Evolutionary conservation across 2,888 invertebrate species (phyloP), one percentile per base, ranked within the genome.

Genomic region (Exocentrus adspersus): DNA sequence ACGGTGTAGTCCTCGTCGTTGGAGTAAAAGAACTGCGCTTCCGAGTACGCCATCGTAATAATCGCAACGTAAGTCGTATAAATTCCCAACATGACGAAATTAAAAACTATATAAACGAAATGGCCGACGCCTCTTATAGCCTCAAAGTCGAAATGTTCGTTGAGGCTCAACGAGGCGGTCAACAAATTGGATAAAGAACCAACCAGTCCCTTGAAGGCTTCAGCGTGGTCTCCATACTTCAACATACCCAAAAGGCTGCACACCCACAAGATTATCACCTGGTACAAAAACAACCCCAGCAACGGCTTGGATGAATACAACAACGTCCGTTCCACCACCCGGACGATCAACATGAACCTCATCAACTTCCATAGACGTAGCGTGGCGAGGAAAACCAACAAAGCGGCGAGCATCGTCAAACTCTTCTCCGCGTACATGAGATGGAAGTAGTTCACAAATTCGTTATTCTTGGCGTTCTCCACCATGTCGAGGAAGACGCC

Each of bases 361-460:
- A 79, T 62, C 42, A 79, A 60, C 46, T 75, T 77, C 79, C 78
- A 79, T 0, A 79, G 56, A 6, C 78, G 72, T 5, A 78, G 56
- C 2, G 78, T 79, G 2, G 78, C 74, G 9, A 78, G 50, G 58
- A 75, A 73, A 7, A 79, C 72, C 32, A 79, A 62, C 28, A 69
- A 7, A 9, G 75, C 75, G 0, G 72, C 72, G 14, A 76, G 51
- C 0, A 71, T 24, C 0, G 73, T 76, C 10, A 78, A 59, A 10
- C 64, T 42, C 7, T 60, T 64, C 17, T 79, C 77, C 2, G 74
- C 60, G 20, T 62, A 64, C 30, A 78, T 72, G 6, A 78, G 61
- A 20, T 71, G 61, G 58, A 74, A 76, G 65, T 79, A 79, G 57
- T 71, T 75, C 7, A 79, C 70, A 60, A 78, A 79, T 54, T 77